Evolutionary conservation across 2,113 vertebrate genomes (phyloP).

Genomic region (Rhineura floridana): DNA sequence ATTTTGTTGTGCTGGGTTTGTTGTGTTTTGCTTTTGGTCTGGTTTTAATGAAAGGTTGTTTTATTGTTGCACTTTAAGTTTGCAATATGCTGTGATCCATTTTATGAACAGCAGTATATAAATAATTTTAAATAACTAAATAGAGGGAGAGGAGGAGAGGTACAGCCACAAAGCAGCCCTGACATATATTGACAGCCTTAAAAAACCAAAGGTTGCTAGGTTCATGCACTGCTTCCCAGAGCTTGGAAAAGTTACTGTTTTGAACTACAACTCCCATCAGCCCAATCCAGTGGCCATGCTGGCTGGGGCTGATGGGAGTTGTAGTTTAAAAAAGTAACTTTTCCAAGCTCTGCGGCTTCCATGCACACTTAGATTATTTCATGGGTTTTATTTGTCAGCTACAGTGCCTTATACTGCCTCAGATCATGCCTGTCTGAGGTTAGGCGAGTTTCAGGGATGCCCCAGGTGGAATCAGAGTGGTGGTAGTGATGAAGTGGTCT

Average conservation of each 20-base stretch:
- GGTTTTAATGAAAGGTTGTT: too few species aligned
- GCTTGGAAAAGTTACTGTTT: too few species aligned
- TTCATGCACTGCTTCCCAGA: not conserved
- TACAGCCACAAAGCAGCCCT: not conserved
- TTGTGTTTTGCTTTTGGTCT: too few species aligned
- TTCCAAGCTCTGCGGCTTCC: not conserved
- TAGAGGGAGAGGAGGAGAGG: not conserved
- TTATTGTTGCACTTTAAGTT: too few species aligned
- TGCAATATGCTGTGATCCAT: too few species aligned
- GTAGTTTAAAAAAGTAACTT: too few species aligned
- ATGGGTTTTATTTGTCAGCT: not conserved
- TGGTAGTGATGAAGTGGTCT: not conserved
- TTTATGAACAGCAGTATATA: too few species aligned
- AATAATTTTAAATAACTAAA: not conserved
- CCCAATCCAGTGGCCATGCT: too few species aligned
- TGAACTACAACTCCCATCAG: too few species aligned
- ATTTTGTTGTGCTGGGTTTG: too few species aligned
- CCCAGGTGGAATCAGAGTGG: too few species aligned
- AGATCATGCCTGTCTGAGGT: not conserved
- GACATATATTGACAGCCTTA: not conserved
- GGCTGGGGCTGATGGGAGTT: too few species aligned
- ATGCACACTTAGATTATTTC: not conserved
- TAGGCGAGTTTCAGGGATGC: not conserved
- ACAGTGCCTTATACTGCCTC: not conserved
- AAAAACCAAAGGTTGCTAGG: not conserved